Evolutionary conservation across 2,797 vertebrate species (phyloP).

Genomic region (Microctenopoma lineatum): DNA sequence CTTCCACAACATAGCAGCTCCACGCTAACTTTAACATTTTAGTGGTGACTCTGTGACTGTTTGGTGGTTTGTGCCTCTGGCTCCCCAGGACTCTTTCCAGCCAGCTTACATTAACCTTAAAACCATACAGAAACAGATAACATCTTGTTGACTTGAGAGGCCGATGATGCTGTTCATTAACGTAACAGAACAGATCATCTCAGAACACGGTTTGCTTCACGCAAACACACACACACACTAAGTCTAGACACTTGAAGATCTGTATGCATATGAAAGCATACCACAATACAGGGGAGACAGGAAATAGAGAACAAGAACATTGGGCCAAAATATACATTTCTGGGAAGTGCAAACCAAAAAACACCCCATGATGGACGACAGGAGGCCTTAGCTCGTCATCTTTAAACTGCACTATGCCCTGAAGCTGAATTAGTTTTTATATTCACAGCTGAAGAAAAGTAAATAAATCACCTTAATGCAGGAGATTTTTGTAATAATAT

Average conservation of each 20-base stretch:
- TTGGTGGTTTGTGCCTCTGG: background rate
- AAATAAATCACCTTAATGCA: background rate
- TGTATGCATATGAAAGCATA: background rate
- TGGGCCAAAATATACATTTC: no score
- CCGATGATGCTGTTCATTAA: background rate
- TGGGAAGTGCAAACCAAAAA: background rate
- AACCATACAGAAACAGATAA: background rate
- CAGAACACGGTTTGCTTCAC: no score
- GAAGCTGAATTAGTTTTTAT: conserved; percentile 1
- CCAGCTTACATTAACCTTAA: background rate
- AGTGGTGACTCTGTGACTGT: conserved; percentile 18
- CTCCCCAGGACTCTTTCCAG: background rate
- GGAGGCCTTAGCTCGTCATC: background rate
- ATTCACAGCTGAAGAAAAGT: background rate
- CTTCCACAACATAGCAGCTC: conserved; percentile 37
- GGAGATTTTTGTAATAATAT: background rate
- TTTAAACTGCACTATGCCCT: background rate
- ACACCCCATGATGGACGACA: conserved; percentile 15
- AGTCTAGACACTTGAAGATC: background rate
- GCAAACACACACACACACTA: no score
- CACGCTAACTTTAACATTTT: conserved; percentile 42
- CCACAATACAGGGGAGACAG: background rate
- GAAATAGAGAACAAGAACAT: no score
- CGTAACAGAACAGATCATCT: background rate
- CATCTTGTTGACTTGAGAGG: background rate